Percentiles rank a stretch among this genome's conserved stretches.
phyloP scores from a whole-genome alignment of 2,888 invertebrate genomes.

The Sacculina carcini region DNA sequence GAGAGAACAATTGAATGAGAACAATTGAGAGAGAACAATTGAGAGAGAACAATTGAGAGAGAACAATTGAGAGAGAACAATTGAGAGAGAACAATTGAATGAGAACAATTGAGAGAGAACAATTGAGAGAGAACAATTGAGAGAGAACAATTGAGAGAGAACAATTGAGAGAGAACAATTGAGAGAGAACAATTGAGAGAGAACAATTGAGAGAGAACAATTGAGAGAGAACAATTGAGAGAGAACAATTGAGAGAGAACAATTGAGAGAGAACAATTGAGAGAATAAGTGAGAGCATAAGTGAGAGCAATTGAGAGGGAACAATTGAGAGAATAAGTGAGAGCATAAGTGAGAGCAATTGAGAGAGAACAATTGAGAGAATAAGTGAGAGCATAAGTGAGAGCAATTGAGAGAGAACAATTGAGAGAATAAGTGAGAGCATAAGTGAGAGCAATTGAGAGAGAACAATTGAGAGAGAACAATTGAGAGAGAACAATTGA shows the following conservation, averaged over 20 bases:
- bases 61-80: background rate
- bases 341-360: no score
- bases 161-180: background rate
- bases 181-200: background rate
- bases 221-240: background rate
- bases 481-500: background rate
- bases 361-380: no score
- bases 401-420: no score
- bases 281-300: no score
- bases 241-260: no score
- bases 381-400: no score
- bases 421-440: no score
- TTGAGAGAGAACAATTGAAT: background rate
- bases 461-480: background rate
- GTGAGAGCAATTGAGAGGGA: no score
- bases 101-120: background rate
- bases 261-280: no score
- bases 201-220: background rate
- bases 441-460: constrained; percentile 1
- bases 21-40: background rate
- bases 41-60: background rate
- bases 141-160: background rate
- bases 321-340: no score
- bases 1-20: background rate
- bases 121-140: background rate